Conservation (phyloP, 2,113 vertebrate species). For the Gymnogyps californianus region DNA sequence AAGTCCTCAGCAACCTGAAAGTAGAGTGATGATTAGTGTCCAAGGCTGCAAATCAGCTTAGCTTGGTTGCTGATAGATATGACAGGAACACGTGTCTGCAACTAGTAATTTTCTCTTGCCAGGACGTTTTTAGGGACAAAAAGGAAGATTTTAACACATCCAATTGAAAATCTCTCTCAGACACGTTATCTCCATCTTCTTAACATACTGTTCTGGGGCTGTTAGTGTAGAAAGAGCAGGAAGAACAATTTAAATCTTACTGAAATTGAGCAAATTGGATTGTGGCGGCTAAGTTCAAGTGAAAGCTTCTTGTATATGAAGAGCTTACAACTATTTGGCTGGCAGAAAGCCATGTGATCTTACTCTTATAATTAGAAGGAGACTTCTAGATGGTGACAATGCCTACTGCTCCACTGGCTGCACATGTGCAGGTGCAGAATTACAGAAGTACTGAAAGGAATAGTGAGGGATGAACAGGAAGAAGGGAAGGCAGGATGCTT, state of each 20-base stretch:
- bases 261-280: conserved; percentile 40
- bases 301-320: conserved; percentile 59
- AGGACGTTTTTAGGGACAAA: not conserved
- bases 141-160: not conserved
- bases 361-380: conserved; percentile 1
- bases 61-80: not conserved
- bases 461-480: not conserved
- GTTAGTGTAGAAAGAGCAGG: not conserved
- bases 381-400: not conserved
- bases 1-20: conserved; percentile 20
- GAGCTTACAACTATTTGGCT: conserved; percentile 46
- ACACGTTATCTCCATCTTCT: not conserved
- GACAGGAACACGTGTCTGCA: conserved; percentile 1
- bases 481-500: not conserved
- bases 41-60: conserved; percentile 56
- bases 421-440: not conserved
- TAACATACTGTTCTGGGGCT: not conserved
- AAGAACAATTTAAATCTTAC: conserved; percentile 21
- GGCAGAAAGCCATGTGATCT: conserved; percentile 34
- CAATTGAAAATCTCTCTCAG: not conserved
- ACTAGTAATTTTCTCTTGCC: not conserved
- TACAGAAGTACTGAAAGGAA: not conserved
- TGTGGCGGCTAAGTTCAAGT: conserved; percentile 27
- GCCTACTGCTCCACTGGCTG: not conserved
- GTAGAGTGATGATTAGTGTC: not conserved